Evolutionary conservation across 2,888 invertebrate species (phyloP).

Genomic region (Drosophila birchii): DNA sequence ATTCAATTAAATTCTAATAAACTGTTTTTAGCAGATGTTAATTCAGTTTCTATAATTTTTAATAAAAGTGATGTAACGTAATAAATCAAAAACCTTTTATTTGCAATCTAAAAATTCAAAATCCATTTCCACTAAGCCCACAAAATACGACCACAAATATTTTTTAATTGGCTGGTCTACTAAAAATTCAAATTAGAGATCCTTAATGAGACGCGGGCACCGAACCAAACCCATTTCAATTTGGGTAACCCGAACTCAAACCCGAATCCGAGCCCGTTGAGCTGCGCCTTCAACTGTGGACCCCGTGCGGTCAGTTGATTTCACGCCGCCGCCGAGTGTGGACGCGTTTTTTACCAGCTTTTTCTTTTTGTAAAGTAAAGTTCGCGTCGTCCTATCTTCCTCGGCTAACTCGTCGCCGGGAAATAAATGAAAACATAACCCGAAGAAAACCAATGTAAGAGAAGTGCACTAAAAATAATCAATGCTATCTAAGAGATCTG

Average conservation of each 20-base stretch:
- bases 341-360: slow-evolving; percentile 55
- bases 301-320: slow-evolving; percentile 64
- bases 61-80: not conserved
- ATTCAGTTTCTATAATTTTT: not conserved
- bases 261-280: slow-evolving; percentile 14
- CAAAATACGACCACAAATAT: not conserved
- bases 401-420: not conserved
- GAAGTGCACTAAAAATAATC: slow-evolving; percentile 35
- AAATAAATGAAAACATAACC: slow-evolving; percentile 12
- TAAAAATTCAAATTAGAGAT: not conserved
- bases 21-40: not conserved
- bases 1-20: no score
- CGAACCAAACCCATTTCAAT: no score
- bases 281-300: slow-evolving; percentile 47
- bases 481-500: slow-evolving; percentile 20
- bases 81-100: not conserved
- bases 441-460: slow-evolving; percentile 22
- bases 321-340: slow-evolving; percentile 66
- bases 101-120: not conserved
- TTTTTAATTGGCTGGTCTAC: not conserved
- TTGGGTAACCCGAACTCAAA: slow-evolving; percentile 19
- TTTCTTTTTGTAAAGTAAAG: slow-evolving; percentile 21
- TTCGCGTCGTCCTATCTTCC: slow-evolving; percentile 38
- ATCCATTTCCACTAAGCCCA: no score
- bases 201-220: slow-evolving; percentile 5